Base-by-base conservation (phyloP, 1,140 invertebrate genomes). In the Drosophila nikananu region DNA sequence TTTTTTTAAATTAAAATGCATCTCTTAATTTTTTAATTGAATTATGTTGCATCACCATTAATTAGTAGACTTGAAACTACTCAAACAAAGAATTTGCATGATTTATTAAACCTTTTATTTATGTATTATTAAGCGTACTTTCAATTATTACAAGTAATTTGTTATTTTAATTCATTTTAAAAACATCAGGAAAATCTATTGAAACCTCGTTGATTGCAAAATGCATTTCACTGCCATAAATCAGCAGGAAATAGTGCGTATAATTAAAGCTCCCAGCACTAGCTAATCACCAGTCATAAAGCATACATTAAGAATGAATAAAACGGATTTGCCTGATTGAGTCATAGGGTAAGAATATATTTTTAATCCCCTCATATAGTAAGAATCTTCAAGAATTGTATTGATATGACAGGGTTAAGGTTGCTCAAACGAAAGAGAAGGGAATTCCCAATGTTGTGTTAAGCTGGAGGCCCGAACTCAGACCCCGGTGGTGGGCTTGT, bases 401-500 rank as follows among this genome's bases (percentile, higher is more conserved):
- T 17, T 41, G 54, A 27, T 41, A 4, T 8, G 27, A 35, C 12
- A 63, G 63, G 41, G 64, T 63, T 66, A 63, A 66, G 7, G 13
- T 21, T 17, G 17, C 61, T 46, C 9, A 17, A 7, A 13, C 23
- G 17, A 49, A 23, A 41, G 63, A 66, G 41, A 63, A 66, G 64
- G 41, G 58, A 64, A 66, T 27, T 63, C 58, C 63, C 58, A n/a
- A 17, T 23, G 32, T 42, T 10, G 21, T 13, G 27, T 21, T 42
- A 17, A 27, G 37, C 62, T 66, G 63, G 57, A 35, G 41, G 63
- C 63, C 19, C 63, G 58, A 63, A 63, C 68, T 17, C 48, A 51
- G 25, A 52, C 37, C 41, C 15, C 74, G 86, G 84, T 80, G 84
- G 86, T 86, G 84, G 84, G 84, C 84, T 87, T 81, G 84, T 84